Evolutionary conservation across 2,797 vertebrate genomes (phyloP), one percentile per base, ranked within the genome.

Genomic region (Delichon dasypus): DNA sequence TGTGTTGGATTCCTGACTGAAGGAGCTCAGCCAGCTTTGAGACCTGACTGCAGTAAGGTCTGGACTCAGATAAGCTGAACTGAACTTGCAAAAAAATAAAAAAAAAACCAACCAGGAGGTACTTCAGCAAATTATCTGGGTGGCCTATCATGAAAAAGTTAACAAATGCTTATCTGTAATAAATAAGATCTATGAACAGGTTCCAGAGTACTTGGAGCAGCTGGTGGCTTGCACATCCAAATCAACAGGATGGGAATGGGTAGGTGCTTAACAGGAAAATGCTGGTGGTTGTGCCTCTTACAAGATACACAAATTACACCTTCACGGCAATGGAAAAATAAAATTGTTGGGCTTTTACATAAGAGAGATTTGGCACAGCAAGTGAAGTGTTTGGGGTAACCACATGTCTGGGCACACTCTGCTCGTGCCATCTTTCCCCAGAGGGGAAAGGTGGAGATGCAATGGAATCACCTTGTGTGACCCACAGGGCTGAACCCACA

Each of bases 401-500:
- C 47, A 38, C 95, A 84, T 68, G 93, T 64, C 89, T 62, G 58
- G 70, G 66, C 95, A 88, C 42, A 85, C 70, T 21, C 42, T 58
- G 76, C 88, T 90, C 36, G 7, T 96, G 91, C 70, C 89, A 81
- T 36, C 68, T 86, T 47, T 75, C 27, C 88, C 88, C 57, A 66
- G 50, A 83, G 65, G 47, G 38, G 50, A 92, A 81, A 94, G 80
- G 82, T 48, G 73, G 82, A 93, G 91, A 62, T 30, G 29, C 38
- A 81, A 11, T 30, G 66, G 54, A 91, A 65, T 86, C 13, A 94
- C 93, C 94, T 75, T 54, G 54, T 11, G 21, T 73, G 91, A 96
- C 90, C 93, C 91, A 91, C 25, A n/a, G 57, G 45, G 58, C 20
- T 80, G 75, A 95, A 77, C 82, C 54, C 75, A 51, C n/a, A 88